These are phyloP conservation scores for Ovis canadensis DNA, from an alignment of 2,113 vertebrate genomes.

Conservation along the genomic window DNA sequence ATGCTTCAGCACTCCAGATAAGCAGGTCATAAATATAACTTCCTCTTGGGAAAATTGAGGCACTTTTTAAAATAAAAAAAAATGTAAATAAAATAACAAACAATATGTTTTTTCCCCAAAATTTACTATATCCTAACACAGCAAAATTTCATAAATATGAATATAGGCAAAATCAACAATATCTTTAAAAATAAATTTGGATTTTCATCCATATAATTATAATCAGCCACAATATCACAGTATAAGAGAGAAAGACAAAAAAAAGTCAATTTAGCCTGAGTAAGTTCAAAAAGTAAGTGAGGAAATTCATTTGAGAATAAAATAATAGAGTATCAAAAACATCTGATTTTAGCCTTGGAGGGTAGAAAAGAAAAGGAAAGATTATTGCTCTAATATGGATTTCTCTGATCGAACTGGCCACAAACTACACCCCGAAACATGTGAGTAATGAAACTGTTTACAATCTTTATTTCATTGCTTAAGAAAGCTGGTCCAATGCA, in stretches of 20 bases:
- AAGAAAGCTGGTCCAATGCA: neutral
- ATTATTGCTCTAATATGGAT: neutral
- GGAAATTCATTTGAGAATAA: neutral
- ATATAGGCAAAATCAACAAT: neutral
- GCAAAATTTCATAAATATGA: constrained; percentile 18
- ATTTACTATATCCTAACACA: neutral
- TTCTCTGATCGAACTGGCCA: neutral
- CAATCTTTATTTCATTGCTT: neutral
- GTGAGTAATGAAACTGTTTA: neutral
- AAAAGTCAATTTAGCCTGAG: neutral
- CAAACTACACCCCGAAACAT: neutral
- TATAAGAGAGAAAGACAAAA: neutral
- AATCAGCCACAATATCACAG: neutral
- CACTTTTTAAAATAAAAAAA: neutral
- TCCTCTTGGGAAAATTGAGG: constrained; percentile 14
- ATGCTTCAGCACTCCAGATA: neutral
- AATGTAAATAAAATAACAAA: neutral
- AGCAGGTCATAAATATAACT: neutral
- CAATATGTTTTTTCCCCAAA: neutral
- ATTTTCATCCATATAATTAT: neutral
- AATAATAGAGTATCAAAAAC: neutral
- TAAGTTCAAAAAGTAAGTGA: neutral
- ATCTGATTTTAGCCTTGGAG: neutral
- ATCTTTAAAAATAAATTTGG: neutral
- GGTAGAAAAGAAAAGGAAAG: neutral